A percentile compares a stretch with the other conserved stretches of the same genome.
phyloP scores from a whole-genome alignment of 2,797 vertebrate genomes.

The Sphaeramia orbicularis region DNA sequence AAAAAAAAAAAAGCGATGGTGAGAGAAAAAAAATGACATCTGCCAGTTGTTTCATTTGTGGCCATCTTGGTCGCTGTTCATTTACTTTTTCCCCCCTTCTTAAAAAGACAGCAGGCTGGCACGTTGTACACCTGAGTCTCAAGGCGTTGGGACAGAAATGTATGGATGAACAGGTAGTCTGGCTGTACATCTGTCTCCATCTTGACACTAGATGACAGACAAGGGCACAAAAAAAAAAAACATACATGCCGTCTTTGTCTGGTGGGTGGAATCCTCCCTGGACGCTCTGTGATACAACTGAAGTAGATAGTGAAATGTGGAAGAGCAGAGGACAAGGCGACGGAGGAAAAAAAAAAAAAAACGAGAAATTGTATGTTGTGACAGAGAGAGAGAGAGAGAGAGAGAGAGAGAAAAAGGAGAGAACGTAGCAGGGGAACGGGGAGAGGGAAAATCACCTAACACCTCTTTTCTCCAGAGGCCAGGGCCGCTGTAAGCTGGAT shows the following conservation, averaged over 20 bases:
- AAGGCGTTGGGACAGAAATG: constrained; percentile 85
- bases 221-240: constrained; percentile 61
- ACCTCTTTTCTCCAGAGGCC: constrained; percentile 87
- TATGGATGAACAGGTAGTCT: constrained; percentile 91
- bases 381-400: constrained; percentile 18
- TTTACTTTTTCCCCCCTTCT: constrained; percentile 60
- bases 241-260: constrained; percentile 80
- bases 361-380: constrained; percentile 32
- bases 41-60: constrained; percentile 91
- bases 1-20: constrained; percentile 31
- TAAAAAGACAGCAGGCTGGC: constrained; percentile 80
- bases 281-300: constrained; percentile 60
- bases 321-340: constrained; percentile 41
- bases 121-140: constrained; percentile 89
- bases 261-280: constrained; percentile 72
- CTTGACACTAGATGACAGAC: constrained; percentile 55
- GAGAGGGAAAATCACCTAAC: constrained; percentile 76
- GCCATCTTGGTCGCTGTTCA: constrained; percentile 84
- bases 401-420: constrained; percentile 25
- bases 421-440: constrained; percentile 47
- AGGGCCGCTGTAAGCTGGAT: constrained; percentile 93
- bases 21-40: constrained; percentile 82
- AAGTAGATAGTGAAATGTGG: constrained; percentile 42
- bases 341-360: neutral
- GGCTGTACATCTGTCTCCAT: constrained; percentile 40